Percentiles rank a stretch among this genome's conserved stretches.
These are phyloP conservation scores for Cantharis lateralis DNA, from an alignment of 2,888 invertebrate genomes.

Conservation along the genomic window DNA sequence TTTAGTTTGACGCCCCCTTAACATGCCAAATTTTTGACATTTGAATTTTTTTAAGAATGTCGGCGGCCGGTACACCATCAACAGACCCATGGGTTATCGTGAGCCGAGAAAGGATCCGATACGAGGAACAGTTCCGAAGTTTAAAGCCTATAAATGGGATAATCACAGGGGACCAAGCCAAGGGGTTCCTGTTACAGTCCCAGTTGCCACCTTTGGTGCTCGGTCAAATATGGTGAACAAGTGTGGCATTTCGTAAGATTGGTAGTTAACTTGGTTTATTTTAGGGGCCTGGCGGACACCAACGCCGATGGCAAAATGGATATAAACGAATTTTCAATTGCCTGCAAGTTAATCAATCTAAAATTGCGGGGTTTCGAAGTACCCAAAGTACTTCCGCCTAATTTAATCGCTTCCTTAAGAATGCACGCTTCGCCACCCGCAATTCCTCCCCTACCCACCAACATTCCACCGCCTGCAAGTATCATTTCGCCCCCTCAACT, in stretches of 20 bases:
- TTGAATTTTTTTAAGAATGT: conserved; percentile 40
- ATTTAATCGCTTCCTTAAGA: conserved; percentile 70
- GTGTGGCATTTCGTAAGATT: conserved; percentile 24
- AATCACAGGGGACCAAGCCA: conserved; percentile 91
- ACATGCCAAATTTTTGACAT: not conserved
- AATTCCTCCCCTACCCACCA: conserved; percentile 49
- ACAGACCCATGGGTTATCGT: conserved; percentile 87
- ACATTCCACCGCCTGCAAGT: conserved; percentile 29
- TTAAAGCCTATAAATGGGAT: conserved; percentile 86
- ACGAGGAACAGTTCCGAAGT: conserved; percentile 88
- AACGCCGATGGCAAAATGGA: conserved; percentile 97
- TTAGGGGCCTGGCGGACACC: conserved; percentile 87
- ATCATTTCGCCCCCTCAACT: conserved; percentile 38
- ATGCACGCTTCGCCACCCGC: conserved; percentile 54
- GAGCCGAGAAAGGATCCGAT: conserved; percentile 84
- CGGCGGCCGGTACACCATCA: conserved; percentile 54
- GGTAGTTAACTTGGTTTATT: conserved; percentile 30
- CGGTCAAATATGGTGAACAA: conserved; percentile 93
- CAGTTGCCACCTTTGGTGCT: conserved; percentile 87
- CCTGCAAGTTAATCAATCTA: conserved; percentile 92
- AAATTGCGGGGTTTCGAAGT: conserved; percentile 91
- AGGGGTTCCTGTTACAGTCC: conserved; percentile 88
- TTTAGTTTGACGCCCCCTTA: not conserved
- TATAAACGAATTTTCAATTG: conserved; percentile 95
- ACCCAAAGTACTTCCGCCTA: conserved; percentile 83